Base-by-base conservation (phyloP, 2,113 vertebrate genomes). In the Anthoscopus minutus region DNA sequence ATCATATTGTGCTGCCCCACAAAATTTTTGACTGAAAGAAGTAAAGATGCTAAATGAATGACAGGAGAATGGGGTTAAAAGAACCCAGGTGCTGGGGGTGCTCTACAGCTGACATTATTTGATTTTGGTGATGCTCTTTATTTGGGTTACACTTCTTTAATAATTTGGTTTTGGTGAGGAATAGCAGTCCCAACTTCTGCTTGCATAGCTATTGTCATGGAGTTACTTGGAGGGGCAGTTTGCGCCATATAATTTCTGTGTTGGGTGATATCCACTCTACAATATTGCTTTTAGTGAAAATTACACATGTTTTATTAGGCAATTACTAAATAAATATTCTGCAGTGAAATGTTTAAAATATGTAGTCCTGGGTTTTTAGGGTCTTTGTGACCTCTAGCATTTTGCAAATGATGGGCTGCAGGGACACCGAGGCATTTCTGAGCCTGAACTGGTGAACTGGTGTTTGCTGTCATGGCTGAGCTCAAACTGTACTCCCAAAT, bases 261-360 rank as follows among this genome's bases (percentile, higher is more conserved):
- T 60, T 73, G 57, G 5, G 10, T 73, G 27, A 19, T 60, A n/a
- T 58, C 11, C n/a, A 25, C 15, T 37, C 38, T 70, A 60, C 13
- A 64, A 19, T 37, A 64, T 47, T 73, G 24, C 42, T 71, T 73
- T 83, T 65, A 61, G n/a, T 61, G 50, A 57, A 82, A 83, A 22
- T 15, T 44, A 9, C 38, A 37, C 19, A 30, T 20, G 4, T 82
- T 94, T 96, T 87, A 42, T 70, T 85, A 93, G 40, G 64, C 64
- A 84, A 67, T 86, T 92, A 67, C 33, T 31, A 48, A 88, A 53
- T 50, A 78, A 15, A 27, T 72, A 93, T 94, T 87, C 38, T 47
- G 71, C 62, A 88, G 53, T 56, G 56, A 40, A 88, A 73, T 62
- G 95, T 64, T 92, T 81, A 62, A 95, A 95, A 84, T 93, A 28